Conservation (phyloP, 2,888 invertebrate genomes). For the Scaptodrosophila latifasciaeformis region DNA sequence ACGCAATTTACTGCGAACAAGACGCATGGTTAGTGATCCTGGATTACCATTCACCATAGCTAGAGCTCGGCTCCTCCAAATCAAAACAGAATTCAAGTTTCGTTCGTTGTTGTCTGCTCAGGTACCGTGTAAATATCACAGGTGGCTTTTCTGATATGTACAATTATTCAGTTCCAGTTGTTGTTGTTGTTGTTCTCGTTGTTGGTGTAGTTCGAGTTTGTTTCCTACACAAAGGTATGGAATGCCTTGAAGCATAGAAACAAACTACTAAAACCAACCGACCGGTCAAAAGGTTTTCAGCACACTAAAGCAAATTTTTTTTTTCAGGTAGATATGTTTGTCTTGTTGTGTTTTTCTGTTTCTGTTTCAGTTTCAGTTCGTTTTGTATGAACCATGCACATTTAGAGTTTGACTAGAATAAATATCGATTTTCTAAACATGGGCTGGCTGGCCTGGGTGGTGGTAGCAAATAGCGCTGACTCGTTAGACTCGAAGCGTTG, state of each 20-base stretch:
- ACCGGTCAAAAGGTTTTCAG: slow-evolving; percentile 29
- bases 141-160: slow-evolving; percentile 24
- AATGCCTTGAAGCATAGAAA: no score
- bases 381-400: slow-evolving; percentile 1
- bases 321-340: slow-evolving; percentile 23
- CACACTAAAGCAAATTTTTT: slow-evolving; percentile 29
- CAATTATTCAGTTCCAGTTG: no score
- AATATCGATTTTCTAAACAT: slow-evolving; percentile 50
- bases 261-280: slow-evolving; percentile 9
- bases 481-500: no score
- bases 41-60: slow-evolving; percentile 86
- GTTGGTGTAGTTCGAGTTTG: no score
- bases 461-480: no score
- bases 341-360: no score
- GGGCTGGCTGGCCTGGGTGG: slow-evolving; percentile 44
- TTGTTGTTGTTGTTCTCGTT: no score
- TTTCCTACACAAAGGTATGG: no score
- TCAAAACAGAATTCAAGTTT: slow-evolving; percentile 10
- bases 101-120: neutral
- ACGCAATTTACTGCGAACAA: slow-evolving; percentile 92
- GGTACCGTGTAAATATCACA: slow-evolving; percentile 30
- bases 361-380: no score
- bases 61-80: no score
- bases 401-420: slow-evolving; percentile 40
- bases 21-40: slow-evolving; percentile 90